phyloP scores from a whole-genome alignment of 2,797 vertebrate genomes.

The Choloepus didactylus region DNA sequence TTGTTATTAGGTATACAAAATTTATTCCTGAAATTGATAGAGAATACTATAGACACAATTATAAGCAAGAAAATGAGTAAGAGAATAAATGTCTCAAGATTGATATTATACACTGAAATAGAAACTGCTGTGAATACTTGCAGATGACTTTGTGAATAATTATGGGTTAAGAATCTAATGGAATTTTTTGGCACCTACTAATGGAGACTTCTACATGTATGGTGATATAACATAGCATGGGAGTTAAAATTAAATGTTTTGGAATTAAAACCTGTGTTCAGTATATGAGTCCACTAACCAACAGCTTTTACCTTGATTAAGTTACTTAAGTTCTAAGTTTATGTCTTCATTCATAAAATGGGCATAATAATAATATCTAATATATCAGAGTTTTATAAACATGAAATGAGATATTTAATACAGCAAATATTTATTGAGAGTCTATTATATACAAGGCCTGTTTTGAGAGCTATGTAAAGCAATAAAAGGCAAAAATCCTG shows the following conservation, averaged over 20 bases:
- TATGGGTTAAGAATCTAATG: neutral
- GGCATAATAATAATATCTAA: neutral
- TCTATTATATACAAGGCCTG: neutral
- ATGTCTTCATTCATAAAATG: conserved; percentile 3
- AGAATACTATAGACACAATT: conserved; percentile 10
- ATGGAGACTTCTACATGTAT: neutral
- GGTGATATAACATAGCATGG: neutral
- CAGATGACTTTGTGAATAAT: conserved; percentile 15
- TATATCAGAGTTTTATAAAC: neutral
- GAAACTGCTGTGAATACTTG: neutral
- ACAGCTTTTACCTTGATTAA: neutral
- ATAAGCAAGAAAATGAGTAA: conserved; percentile 8
- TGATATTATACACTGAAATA: neutral
- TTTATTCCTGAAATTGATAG: neutral
- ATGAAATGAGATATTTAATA: neutral
- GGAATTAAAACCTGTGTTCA: neutral
- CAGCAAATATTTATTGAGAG: neutral
- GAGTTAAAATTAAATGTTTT: neutral
- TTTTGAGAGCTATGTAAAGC: neutral
- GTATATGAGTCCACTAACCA: neutral
- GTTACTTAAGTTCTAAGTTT: neutral
- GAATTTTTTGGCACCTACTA: neutral
- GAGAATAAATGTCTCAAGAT: neutral
- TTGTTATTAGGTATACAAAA: neutral
- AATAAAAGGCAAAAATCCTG: neutral